Conservation (phyloP, 30 jellyfish, hydroid and myxozoan genomes). For the Aurelia aurita region DNA sequence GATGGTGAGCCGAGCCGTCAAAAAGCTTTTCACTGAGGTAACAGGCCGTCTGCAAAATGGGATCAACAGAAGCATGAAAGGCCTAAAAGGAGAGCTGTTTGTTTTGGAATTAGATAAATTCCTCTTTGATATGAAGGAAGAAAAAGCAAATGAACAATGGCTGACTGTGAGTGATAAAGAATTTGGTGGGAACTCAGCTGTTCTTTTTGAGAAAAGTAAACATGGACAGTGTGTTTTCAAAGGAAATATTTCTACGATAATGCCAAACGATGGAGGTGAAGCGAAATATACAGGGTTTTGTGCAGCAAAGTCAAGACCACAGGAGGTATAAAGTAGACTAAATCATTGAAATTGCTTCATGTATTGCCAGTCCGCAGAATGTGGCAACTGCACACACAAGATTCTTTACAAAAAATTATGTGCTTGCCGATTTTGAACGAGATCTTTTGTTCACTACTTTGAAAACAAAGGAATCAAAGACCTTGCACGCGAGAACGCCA, state of each 20-base stretch:
- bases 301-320: constrained; percentile 82
- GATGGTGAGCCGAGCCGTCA: constrained; percentile 29
- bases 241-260: constrained; percentile 74
- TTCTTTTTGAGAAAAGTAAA: constrained; percentile 58
- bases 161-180: constrained; percentile 73
- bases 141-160: constrained; percentile 77
- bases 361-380: too few relatives aligned
- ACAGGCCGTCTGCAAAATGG: constrained; percentile 32
- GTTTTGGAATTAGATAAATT: constrained; percentile 19
- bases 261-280: constrained; percentile 63
- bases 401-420: too few relatives aligned
- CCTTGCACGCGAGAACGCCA: too few relatives aligned
- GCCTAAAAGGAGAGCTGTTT: constrained; percentile 79
- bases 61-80: constrained; percentile 27
- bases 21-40: constrained; percentile 16
- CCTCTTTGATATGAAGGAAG: constrained; percentile 66
- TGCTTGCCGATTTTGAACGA: too few relatives aligned
- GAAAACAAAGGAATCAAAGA: too few relatives aligned
- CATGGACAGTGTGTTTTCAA: constrained; percentile 82
- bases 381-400: too few relatives aligned
- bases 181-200: constrained; percentile 89
- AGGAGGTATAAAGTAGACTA: constrained; percentile 30
- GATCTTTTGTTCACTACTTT: too few relatives aligned
- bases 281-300: constrained; percentile 88
- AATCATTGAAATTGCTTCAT: not conserved